Conservation (phyloP, 2,888 invertebrate genomes). For the Scaeva pyrastri region DNA sequence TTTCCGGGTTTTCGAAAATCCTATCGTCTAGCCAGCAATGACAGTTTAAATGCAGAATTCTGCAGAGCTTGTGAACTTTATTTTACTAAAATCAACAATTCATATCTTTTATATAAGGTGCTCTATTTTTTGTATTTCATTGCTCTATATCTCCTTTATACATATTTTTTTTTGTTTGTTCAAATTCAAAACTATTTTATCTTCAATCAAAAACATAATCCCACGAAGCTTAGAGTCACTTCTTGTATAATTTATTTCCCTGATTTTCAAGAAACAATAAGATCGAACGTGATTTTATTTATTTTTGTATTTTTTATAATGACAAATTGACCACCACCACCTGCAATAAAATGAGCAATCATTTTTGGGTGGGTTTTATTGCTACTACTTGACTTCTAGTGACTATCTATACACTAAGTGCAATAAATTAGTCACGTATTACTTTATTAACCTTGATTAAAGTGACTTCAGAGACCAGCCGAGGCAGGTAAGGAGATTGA, state of each 20-base stretch:
- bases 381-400: conserved; percentile 19
- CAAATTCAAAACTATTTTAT: neutral
- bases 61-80: neutral
- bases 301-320: neutral
- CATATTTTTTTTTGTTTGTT: too few species aligned
- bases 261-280: neutral
- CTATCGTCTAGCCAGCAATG: too few species aligned
- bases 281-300: conserved; percentile 3
- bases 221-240: conserved; percentile 12
- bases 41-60: too few species aligned
- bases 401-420: neutral
- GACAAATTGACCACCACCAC: conserved; percentile 25
- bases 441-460: conserved; percentile 15
- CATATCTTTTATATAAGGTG: neutral
- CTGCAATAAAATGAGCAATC: conserved; percentile 11
- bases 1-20: too few species aligned
- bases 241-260: conserved; percentile 13
- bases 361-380: conserved; percentile 20
- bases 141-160: neutral
- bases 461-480: neutral
- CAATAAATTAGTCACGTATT: conserved; percentile 18
- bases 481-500: neutral
- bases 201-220: conserved; percentile 27
- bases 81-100: neutral
- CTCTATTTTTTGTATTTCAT: neutral